Conservation (phyloP, 2,888 invertebrate species). For the Hyposoter dolosus region DNA sequence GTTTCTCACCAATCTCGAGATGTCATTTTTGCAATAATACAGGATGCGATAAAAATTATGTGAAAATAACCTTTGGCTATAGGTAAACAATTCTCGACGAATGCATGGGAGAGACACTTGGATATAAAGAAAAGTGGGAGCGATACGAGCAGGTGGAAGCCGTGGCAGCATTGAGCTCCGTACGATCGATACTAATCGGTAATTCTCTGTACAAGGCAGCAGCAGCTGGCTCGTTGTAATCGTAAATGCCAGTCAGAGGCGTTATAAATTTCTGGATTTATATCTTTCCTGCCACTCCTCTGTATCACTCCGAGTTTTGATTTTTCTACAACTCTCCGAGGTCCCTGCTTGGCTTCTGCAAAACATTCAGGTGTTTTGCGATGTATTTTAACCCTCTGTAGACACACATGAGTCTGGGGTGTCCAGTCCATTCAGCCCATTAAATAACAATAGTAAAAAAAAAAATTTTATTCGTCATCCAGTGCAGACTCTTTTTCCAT, state of each 20-base stretch:
- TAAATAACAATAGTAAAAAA: no score
- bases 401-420: no score
- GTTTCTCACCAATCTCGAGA: not conserved
- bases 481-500: no score
- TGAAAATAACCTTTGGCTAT: not conserved
- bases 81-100: slow-evolving; percentile 16
- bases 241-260: slow-evolving; percentile 74
- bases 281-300: slow-evolving; percentile 68
- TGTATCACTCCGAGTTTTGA: slow-evolving; percentile 33
- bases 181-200: slow-evolving; percentile 76
- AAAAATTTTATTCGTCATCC: no score
- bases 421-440: no score
- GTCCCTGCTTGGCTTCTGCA: not conserved
- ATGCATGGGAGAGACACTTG: slow-evolving; percentile 1
- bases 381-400: not conserved
- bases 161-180: slow-evolving; percentile 36
- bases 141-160: slow-evolving; percentile 51
- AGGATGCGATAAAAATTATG: not conserved
- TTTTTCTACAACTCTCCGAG: slow-evolving; percentile 15
- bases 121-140: slow-evolving; percentile 23
- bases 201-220: slow-evolving; percentile 69
- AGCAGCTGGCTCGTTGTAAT: slow-evolving; percentile 70
- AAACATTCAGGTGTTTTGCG: not conserved
- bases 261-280: slow-evolving; percentile 77
- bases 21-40: slow-evolving; percentile 6